A percentile compares a stretch with the other conserved stretches of the same genome.
Evolutionary conservation across 2,797 vertebrate genomes (phyloP).

Genomic region (Meda fulgida): DNA sequence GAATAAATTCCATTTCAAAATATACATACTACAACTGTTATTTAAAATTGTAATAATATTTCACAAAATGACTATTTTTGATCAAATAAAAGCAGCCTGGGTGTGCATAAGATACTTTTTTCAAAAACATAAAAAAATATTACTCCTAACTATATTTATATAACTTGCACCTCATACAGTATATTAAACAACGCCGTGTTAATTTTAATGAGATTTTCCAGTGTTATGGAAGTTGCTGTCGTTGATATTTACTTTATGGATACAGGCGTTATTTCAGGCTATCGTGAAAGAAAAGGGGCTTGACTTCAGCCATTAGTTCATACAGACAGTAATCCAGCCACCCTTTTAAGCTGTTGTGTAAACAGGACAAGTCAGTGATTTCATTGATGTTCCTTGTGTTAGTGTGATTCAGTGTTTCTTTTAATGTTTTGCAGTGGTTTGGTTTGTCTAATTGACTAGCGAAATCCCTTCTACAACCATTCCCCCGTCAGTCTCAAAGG

Average conservation of each 20-base stretch:
- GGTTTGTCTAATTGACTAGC: conserved; percentile 55
- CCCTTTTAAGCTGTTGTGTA: conserved; percentile 1
- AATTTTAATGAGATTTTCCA: conserved; percentile 38
- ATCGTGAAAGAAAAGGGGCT: not conserved
- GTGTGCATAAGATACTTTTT: no score
- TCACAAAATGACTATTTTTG: no score
- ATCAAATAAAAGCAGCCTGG: no score
- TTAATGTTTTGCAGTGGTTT: conserved; percentile 25
- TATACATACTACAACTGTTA: no score
- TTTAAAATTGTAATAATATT: no score
- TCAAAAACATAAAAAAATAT: no score
- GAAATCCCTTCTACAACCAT: conserved; percentile 35
- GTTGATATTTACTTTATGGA: not conserved
- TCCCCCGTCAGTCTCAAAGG: conserved; percentile 40
- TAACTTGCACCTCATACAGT: no score
- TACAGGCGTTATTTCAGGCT: not conserved
- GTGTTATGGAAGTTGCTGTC: not conserved
- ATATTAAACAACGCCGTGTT: not conserved
- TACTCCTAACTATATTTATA: no score
- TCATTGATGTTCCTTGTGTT: not conserved
- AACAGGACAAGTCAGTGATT: not conserved
- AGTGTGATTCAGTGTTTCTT: conserved; percentile 25
- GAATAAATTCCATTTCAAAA: no score
- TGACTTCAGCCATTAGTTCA: not conserved
- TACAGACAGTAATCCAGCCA: not conserved